Percentiles rank a stretch among this genome's conserved stretches.
phyloP scores from a whole-genome alignment of 2,797 vertebrate species.

The Peromyscus melanophrys region DNA sequence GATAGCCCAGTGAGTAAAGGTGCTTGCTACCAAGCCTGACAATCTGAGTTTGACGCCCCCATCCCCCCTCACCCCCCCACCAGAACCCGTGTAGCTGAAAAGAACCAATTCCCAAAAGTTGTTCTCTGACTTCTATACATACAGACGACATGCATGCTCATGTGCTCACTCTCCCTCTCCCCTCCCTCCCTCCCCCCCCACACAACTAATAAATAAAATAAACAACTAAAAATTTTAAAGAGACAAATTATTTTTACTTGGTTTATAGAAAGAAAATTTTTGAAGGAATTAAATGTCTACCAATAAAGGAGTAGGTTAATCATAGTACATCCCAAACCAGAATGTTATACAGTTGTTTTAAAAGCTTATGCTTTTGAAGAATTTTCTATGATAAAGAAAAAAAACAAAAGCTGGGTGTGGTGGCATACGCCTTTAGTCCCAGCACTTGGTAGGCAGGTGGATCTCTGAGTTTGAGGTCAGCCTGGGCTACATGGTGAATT shows the following conservation, averaged over 20 bases:
- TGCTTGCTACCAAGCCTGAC: background rate
- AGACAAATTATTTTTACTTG: conserved; percentile 47
- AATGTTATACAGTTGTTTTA: conserved; percentile 27
- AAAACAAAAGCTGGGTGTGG: background rate
- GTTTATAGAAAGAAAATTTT: conserved; percentile 52
- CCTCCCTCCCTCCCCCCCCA: too few species aligned
- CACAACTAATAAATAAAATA: background rate
- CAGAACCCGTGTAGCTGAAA: background rate
- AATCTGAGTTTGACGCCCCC: background rate
- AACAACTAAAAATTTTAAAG: background rate
- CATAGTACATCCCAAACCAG: conserved; percentile 9
- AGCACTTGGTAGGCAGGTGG: background rate
- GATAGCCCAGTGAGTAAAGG: background rate
- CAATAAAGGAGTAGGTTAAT: background rate
- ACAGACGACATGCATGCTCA: background rate
- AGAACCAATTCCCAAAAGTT: background rate
- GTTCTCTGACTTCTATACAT: background rate
- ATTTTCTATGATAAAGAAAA: conserved; percentile 48
- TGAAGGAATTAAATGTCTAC: conserved; percentile 62
- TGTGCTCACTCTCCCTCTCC: too few species aligned
- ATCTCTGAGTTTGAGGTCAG: background rate
- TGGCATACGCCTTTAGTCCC: background rate
- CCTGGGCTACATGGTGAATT: background rate
- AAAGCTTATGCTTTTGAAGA: background rate
- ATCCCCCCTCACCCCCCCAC: background rate